Evolutionary conservation across 2,797 vertebrate species (phyloP), one percentile per base, ranked within the genome.

Genomic region (Pelobates cultripes): DNA sequence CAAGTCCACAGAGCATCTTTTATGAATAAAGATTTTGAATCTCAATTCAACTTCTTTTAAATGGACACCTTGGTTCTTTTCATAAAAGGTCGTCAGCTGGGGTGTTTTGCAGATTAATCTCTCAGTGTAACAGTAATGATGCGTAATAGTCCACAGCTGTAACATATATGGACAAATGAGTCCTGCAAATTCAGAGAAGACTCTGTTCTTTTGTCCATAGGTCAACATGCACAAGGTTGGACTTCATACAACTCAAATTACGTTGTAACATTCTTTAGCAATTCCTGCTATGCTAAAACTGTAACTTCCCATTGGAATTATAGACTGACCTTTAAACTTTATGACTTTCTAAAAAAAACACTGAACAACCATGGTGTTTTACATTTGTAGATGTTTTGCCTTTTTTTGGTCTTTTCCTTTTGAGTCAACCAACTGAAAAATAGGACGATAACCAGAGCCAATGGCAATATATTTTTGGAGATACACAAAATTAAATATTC

Each of bases 61-160:
- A 28, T 28, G 28, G 28, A 40, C 51, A 47, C 28, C 43, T 73
- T 64, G 68, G 43, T 41, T 10, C 12, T 13, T 68, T 41, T 10
- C 12, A 7, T 68, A 47, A 43, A 51, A 64, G 4, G 2, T 42
- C 47, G 12, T 73, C 72, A 80, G 78, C 78, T 81, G 66, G 69
- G 70, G 41, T 42, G 41, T 68, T 79, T 68, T 53, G 66, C 47
- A 9, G 57, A 80, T 13, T 43, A 43, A 60, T 68, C 47, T 75
- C 60, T 80, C 71, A 80, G 44, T 81, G 73, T 8, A 73, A 17
- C 70, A 45, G 51, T 81, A 81, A 75, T 81, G 79, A 81, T 40
- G 79, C n/a, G n/a, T n/a, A n/a, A n/a, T n/a, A n/a, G n/a, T n/a
- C n/a, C n/a, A n/a, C n/a, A n/a, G n/a, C n/a, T n/a, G n/a, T n/a